phyloP scores from a whole-genome alignment of 2,797 vertebrate genomes.

The Melanotaenia boesemani region DNA sequence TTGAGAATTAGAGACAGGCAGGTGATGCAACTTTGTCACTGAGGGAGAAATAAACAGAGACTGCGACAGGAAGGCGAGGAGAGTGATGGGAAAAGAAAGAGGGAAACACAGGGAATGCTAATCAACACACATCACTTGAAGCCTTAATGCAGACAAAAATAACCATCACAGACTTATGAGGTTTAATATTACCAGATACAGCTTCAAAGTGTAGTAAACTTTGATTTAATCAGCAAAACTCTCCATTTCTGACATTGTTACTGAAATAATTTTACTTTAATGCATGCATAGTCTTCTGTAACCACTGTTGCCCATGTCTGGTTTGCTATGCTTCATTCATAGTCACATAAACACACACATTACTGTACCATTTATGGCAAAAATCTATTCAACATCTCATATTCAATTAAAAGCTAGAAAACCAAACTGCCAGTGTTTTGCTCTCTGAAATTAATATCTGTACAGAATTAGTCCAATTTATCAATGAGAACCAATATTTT shows the following conservation, averaged over 20 bases:
- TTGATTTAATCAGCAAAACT: slow-evolving; percentile 6
- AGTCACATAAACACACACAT: neutral
- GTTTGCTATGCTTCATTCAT: neutral
- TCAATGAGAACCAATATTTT: neutral
- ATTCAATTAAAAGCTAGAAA: neutral
- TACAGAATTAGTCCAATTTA: neutral
- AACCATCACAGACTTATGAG: slow-evolving; percentile 24
- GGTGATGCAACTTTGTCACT: slow-evolving; percentile 66
- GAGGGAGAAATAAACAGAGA: slow-evolving; percentile 56
- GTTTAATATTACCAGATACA: slow-evolving; percentile 7
- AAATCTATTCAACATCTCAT: neutral
- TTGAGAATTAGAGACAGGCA: slow-evolving; percentile 52
- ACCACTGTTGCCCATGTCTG: neutral
- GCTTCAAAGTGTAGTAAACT: neutral
- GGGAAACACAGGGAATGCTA: slow-evolving; percentile 32
- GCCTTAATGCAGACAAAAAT: slow-evolving; percentile 34
- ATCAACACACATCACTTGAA: slow-evolving; percentile 46
- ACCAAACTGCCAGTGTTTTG: neutral
- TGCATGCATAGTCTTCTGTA: neutral
- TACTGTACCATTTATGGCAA: neutral
- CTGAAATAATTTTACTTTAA: neutral
- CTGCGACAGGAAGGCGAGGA: slow-evolving; percentile 43
- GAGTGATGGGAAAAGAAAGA: slow-evolving; percentile 48
- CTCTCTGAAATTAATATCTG: neutral
- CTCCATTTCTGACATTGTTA: neutral